Evolutionary conservation across 2,113 vertebrate genomes (phyloP).

Genomic region (Toxostoma redivivum): DNA sequence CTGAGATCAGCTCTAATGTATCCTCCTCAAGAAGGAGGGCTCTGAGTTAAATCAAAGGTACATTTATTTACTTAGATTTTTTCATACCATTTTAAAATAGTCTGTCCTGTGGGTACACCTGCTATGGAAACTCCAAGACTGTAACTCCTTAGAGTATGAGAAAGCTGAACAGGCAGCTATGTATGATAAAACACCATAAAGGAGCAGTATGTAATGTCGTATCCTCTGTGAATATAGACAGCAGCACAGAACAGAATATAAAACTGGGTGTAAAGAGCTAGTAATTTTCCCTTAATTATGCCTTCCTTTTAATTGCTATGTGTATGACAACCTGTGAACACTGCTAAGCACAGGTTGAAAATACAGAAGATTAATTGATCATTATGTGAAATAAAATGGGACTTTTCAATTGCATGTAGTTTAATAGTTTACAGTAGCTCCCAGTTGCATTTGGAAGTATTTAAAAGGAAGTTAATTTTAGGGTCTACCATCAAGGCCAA

Average conservation of each 20-base stretch:
- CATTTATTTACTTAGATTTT: background rate
- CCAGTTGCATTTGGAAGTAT: background rate
- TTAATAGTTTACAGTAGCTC: background rate
- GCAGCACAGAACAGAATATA: background rate
- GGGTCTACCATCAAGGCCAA: background rate
- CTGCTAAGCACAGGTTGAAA: background rate
- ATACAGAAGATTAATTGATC: background rate
- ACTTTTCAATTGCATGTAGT: background rate
- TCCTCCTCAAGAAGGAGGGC: background rate
- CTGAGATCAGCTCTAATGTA: background rate
- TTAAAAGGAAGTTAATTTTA: background rate
- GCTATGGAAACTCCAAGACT: background rate
- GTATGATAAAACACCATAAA: background rate
- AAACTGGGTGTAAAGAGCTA: background rate
- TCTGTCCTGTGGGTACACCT: background rate
- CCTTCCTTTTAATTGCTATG: background rate
- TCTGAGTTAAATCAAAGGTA: background rate
- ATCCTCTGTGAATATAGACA: background rate
- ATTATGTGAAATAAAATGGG: background rate
- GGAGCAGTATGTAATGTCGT: accelerated
- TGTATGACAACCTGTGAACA: background rate
- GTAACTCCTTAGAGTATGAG: background rate
- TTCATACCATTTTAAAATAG: background rate
- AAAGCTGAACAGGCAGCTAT: background rate
- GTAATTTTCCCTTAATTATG: background rate